These are phyloP conservation scores for Tiliqua scincoides DNA, from an alignment of 2,113 vertebrate genomes.

Conservation along the genomic window DNA sequence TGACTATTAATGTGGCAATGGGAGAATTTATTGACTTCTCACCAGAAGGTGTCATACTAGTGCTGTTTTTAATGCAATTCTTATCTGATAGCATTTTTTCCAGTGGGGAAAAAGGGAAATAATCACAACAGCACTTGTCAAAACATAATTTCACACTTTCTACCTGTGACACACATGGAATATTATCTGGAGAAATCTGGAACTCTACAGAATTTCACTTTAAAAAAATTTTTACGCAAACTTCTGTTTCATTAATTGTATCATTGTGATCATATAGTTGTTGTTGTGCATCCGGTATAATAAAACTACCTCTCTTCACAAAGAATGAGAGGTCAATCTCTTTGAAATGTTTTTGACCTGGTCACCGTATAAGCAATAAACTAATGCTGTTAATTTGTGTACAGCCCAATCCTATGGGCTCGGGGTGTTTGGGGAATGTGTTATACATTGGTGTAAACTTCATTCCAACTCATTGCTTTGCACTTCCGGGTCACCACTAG, in stretches of 20 bases:
- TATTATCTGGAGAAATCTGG: not conserved
- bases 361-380: constrained; percentile 1
- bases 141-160: constrained; percentile 34
- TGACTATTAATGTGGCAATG: not conserved
- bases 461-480: too few relatives aligned
- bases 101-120: constrained; percentile 42
- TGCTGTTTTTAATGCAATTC: not conserved
- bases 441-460: not conserved
- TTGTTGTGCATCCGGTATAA: too few relatives aligned
- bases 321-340: not conserved
- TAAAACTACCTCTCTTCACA: not conserved
- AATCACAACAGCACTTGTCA: constrained; percentile 38
- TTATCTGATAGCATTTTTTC: constrained; percentile 42
- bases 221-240: not conserved
- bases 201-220: not conserved
- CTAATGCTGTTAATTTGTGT: not conserved
- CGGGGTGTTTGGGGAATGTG: too few relatives aligned
- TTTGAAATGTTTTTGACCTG: not conserved
- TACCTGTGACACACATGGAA: not conserved
- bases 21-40: not conserved
- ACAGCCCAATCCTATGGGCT: too few relatives aligned
- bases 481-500: too few relatives aligned
- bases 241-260: constrained; percentile 3
- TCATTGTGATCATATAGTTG: not conserved
- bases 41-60: constrained; percentile 72